phyloP scores from a whole-genome alignment of 2,113 vertebrate genomes.

The Chlorodrepanis virens region DNA sequence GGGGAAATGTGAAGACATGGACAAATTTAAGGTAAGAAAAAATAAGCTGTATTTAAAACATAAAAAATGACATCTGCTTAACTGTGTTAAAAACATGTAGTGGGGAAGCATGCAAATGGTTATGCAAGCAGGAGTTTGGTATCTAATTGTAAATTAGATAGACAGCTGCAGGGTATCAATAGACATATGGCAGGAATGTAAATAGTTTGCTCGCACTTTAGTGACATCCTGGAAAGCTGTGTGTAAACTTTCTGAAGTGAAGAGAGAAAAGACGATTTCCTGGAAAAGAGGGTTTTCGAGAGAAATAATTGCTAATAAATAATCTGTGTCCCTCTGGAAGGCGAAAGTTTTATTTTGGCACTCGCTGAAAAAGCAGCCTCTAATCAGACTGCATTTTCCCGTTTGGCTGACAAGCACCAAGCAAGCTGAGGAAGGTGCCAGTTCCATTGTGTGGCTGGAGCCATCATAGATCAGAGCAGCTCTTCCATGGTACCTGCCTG shows the following conservation, averaged over 20 bases:
- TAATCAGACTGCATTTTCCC: background rate
- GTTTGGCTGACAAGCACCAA: background rate
- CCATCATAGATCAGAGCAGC: background rate
- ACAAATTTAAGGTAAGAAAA: background rate
- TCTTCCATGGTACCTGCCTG: background rate
- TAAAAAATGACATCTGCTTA: background rate
- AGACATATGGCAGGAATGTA: constrained; percentile 48
- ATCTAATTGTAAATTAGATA: constrained; percentile 34
- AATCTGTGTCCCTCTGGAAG: background rate
- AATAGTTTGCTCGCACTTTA: constrained; percentile 39
- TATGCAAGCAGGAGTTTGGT: constrained; percentile 22
- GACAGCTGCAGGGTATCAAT: constrained; percentile 27
- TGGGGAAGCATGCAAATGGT: constrained; percentile 19
- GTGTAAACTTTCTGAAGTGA: constrained; percentile 49
- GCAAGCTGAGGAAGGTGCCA: background rate
- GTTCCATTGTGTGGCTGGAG: background rate
- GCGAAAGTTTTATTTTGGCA: background rate
- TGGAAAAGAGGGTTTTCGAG: background rate
- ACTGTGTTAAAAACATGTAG: background rate
- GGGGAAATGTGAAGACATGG: background rate
- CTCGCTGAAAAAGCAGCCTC: background rate
- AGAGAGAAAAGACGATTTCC: background rate
- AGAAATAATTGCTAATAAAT: constrained; percentile 19
- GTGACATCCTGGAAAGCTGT: constrained; percentile 50
- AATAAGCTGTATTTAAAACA: background rate